Evolutionary conservation across 2,113 vertebrate species (phyloP).

Genomic region (Heliornis fulica): DNA sequence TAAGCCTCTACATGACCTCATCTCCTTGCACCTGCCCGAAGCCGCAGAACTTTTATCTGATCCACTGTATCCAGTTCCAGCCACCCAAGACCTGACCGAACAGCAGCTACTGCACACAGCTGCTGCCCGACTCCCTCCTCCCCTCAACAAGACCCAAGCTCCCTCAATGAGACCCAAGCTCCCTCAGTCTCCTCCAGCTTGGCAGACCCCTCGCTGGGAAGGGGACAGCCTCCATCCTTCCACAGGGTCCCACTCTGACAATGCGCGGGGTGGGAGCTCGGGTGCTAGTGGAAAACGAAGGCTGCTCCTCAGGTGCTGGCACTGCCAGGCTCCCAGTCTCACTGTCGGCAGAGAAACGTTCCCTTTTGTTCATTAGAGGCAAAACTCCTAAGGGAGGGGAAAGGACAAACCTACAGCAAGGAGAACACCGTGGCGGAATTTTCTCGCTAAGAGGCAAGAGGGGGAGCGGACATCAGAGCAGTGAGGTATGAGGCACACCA

Average conservation of each 20-base stretch:
- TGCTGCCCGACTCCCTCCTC: neutral
- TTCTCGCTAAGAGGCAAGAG: neutral
- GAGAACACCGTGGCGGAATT: rapidly evolving
- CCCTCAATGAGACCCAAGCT: rapidly evolving
- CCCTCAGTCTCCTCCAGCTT: neutral
- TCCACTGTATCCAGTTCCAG: neutral
- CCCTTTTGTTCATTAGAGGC: neutral
- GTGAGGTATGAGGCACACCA: neutral
- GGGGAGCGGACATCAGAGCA: neutral
- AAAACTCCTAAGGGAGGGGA: neutral
- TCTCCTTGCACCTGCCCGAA: neutral
- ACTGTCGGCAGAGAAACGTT: neutral
- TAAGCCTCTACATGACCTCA: neutral
- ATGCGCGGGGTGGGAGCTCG: neutral
- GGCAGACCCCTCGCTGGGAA: neutral
- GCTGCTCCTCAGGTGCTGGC: neutral
- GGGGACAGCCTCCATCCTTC: neutral
- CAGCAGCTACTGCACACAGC: neutral
- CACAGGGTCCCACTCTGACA: neutral
- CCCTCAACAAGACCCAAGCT: neutral
- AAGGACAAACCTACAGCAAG: neutral
- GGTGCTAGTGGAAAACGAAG: neutral
- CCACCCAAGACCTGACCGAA: neutral
- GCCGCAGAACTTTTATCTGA: neutral
- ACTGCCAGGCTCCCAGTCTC: neutral